Evolutionary conservation across 2,888 invertebrate genomes (phyloP), one percentile per base, ranked within the genome.

Genomic region (Rhingia rostrata): DNA sequence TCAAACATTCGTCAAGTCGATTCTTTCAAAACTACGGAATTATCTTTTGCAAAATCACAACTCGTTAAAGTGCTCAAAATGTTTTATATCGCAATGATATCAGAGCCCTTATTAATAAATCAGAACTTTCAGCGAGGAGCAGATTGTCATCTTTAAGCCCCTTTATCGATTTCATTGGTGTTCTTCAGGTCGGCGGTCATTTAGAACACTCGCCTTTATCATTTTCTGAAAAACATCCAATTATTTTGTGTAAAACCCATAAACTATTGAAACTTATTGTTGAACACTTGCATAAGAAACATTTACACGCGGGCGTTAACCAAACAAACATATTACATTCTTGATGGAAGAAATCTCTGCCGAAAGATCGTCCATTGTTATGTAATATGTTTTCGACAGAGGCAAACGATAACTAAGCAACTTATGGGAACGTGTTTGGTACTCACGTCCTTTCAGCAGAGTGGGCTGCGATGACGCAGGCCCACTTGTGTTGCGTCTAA

Each of bases 341-440:
- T 56, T 3, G 56, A 39, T 9, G 37, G 56, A 2, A n/a, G 56
- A 7, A 37, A 56, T 43, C 14, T 79, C 0, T 32, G 49, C 3
- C 41, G 64, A 14, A 22, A 54, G 4, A 37, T 32, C 4, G 30
- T 49, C 9, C 30, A 30, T 10, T 7, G 41, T 9, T 79, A 64
- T 14, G 9, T 72, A 4, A 33, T 10, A 7, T 72, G 60, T 22
- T 72, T 72, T 32, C 51, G 64, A 9, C 43, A 64, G 10, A 39
- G 49, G 3, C 66, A 66, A 45, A 5, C 47, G 10, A 43, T 30
- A 0, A 9, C 43, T 14, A 7, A 43, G 7, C 79, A 79, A 10
- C 3, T 79, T 2, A 73, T 73, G 67, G 33, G 61, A 61, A n/a
- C 45, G 61, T 0, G 39, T 56, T 41, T 39, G 39, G 45, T 61